Base-by-base conservation (phyloP, 2,113 vertebrate species). In the Saiga tatarica region DNA sequence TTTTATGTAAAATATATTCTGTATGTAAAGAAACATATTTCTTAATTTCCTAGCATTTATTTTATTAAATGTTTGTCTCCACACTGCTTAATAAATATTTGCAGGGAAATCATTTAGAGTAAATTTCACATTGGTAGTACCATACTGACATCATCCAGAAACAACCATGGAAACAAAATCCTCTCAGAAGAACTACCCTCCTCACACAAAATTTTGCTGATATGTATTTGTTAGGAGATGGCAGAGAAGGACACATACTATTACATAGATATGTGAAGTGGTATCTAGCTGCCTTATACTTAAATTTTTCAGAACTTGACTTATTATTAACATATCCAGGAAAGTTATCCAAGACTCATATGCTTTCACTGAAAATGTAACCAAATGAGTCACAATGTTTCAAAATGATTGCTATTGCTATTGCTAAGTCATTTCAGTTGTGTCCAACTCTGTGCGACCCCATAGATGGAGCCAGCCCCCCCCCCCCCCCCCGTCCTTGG, bases 1-100 rank as follows among this genome's bases (percentile, higher is more conserved):
- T 92, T 97, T 91, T 59, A 36, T 76, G 21, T 91, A 47, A 97
- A 83, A 67, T 93, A 78, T 28, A 67, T 83, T 97, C 3, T 57
- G 19, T 47, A 85, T 88, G 26, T 52, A 33, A 93, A 93, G 7
- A 39, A 86, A 53, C 12, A 50, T 53, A 30, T 16, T 14, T 91
- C 7, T 86, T 88, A 62, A 83, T 89, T 89, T 81, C 30, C 16
- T 55, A 87, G 60, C 26, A 39, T 91, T 84, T 67, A 55, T 83
- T 91, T 71, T 86, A 74, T 82, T 52, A 30, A 42, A 52, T 97
- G 64, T 78, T 30, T 36, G 2, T 84, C n/a, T 87, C 36, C 23
- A 30, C n/a, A 45, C 5, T 85, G 52, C 52, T 71, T 78, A 84
- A 60, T 89, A 57, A 60, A 85, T 83, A 87, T 39, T 71, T 83